Base-by-base conservation (phyloP, 2,797 vertebrate genomes). In the Propithecus deckenii region DNA sequence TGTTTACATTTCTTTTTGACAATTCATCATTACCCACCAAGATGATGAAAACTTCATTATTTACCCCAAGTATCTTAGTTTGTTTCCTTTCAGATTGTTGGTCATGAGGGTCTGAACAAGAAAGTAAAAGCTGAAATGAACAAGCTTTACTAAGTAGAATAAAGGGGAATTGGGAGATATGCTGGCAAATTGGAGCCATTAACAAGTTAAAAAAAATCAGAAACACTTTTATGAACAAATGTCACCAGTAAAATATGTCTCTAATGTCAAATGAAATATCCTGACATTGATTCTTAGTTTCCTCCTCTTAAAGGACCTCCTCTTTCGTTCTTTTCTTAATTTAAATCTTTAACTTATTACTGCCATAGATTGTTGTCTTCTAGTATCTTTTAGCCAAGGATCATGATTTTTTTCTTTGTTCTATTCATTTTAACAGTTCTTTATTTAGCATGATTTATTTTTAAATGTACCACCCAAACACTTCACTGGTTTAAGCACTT, bases 391-490 rank as follows among this genome's bases (percentile, higher is more conserved):
- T 75, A 55, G 71, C 43, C 79, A 83, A 81, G 55, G 10, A 43
- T 75, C 11, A 12, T n/a, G 38, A 38, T 55, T 76, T 94, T 78
- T n/a, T n/a, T 22, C 57, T 63, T 61, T 85, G 11, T 74, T 76
- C 13, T 85, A 14, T 75, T 84, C 25, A 57, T 59, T 83, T 92
- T 7, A 86, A 4, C 35, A 57, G 15, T 92, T 95, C 63, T 83
- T 96, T 87, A 92, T 96, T 95, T 95, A 94, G 46, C 55, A 50
- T 81, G 38, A 52, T 93, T 97, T 97, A 50, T 97, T 95, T 97
- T 96, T 92, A 65, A 93, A 76, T 89, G 67, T 94, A 71, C 76
- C 84, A 92, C 78, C 86, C 87, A 90, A 90, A 74, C 43, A 43
- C 89, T 90, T 91, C 50, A 94, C 65, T 72, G 48, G 23, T 85